Conservation (phyloP, 2,888 invertebrate species). For the Ganaspis brasiliensis region DNA sequence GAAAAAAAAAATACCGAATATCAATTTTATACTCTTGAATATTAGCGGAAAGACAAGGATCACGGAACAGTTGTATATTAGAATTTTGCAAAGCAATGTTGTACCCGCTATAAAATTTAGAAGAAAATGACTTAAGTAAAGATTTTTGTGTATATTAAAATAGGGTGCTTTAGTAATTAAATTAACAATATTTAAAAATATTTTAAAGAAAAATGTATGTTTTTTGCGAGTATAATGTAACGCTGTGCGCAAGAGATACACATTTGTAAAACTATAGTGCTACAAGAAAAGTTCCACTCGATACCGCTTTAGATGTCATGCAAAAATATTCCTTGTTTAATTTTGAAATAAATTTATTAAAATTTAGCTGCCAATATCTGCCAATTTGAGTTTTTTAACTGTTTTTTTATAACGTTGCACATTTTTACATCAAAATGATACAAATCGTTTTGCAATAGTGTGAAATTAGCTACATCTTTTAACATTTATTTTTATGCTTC, state of each 20-base stretch:
- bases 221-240: neutral
- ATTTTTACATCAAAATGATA: neutral
- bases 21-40: slow-evolving; percentile 1
- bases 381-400: slow-evolving; percentile 14
- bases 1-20: neutral
- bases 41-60: neutral
- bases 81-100: slow-evolving; percentile 1
- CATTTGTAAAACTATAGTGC: slow-evolving; percentile 8
- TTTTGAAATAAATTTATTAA: neutral
- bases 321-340: neutral
- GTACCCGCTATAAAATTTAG: neutral
- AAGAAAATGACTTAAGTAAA: neutral
- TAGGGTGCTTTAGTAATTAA: neutral
- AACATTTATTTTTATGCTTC: slow-evolving; percentile 5
- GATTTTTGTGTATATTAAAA: neutral
- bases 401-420: neutral
- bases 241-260: neutral
- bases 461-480: slow-evolving; percentile 3
- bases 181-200: neutral
- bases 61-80: neutral
- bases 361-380: slow-evolving; percentile 2
- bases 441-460: slow-evolving; percentile 5
- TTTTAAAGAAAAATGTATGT: slow-evolving; percentile 1
- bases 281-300: slow-evolving; percentile 1
- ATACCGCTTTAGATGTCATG: slow-evolving; percentile 13